Evolutionary conservation across 2,888 invertebrate genomes (phyloP), one percentile per base, ranked within the genome.

Genomic region (Oxytorus armatus): DNA sequence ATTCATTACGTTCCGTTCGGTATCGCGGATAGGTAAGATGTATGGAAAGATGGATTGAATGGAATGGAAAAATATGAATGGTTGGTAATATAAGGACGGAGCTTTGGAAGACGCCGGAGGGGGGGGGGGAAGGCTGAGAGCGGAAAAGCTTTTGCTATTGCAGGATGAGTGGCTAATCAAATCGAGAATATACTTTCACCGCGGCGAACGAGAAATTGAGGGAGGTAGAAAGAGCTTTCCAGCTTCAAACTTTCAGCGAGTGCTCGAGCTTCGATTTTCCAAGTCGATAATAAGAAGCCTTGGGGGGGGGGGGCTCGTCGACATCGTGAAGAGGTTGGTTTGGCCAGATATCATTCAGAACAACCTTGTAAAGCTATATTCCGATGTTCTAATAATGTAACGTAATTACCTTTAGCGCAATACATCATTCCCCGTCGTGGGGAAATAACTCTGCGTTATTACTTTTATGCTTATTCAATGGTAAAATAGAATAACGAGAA

Each of bases 401-500:
- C 81, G 82, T 86, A 87, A 88, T 88, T 86, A 86, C 82, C 80
- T 83, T 82, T 82, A 78, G 78, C 79, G 85, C 68, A 23, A 29
- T 39, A 61, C 44, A 61, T 21, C 42, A 75, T 81, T 44, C 18
- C 11, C 47, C 53, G n/a, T 63, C 23, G 11, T 36, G 51, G 23
- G 11, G 8, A 53, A 53, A 29, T 23, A 63, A 29, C 29, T 18
- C n/a, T 36, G n/a, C 14, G 18, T 4, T 70, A 21, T 39, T 53
- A 49, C 36, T 59, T 59, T 53, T 53, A 61, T 39, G 16, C 73
- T 63, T 73, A 42, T 53, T 63, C 42, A 42, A 25, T 42, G 42
- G 25, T 73, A 42, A 18, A 14, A 42, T 39, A 53, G 16, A 63
- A 59, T 72, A n/a, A 49, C 39, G n/a, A 49, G 16, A n/a, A 23